Base-by-base conservation (phyloP, 2,797 vertebrate genomes). In the Melanotaenia maccullochi region DNA sequence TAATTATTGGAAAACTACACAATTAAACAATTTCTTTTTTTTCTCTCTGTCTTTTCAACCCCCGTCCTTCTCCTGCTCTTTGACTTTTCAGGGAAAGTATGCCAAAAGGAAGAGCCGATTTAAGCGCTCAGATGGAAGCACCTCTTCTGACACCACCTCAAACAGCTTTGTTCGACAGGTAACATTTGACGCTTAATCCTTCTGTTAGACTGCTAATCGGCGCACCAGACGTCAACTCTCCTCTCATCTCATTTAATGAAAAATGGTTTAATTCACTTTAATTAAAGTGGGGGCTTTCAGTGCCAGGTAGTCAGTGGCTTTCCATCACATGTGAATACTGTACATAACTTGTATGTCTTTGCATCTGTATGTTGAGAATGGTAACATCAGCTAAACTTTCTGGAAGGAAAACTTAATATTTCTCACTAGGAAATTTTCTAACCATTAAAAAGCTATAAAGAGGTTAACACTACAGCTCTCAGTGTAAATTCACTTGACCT, bases 161-260 rank as follows among this genome's bases (percentile, higher is more conserved):
- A 99, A 98, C 95, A 99, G 97, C 92, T 99, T 99, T 38, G 96
- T 98, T 80, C 95, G 97, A 73, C 97, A 98, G 97, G 97, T 98
- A 96, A 94, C 69, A 22, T 52, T 68, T 82, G 63, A 72, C 68
- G 18, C 66, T 63, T 77, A 80, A 79, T 77, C 83, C 67, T 54
- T 32, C 32, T 35, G 52, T 16, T 62, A 72, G 66, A 51, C 60
- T 8, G 4, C 42, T 82, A 78, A 87, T 85, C 73, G 61, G 47
- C 51, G 56, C 22, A 0, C 72, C 68, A 33, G 76, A 74, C 44
- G 61, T 36, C 70, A 3, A 12, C 73, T 61, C 28, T 49, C 52
- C 55, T 35, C 58, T 47, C 22, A 13, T 62, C 57, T 70, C 9
- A 32, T 76, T 86, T 77, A 83, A 85, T 78, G 75, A 79, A 32